These are phyloP conservation scores for Bombus confusus DNA, from an alignment of 1,140 invertebrate genomes.

Conservation along the genomic window DNA sequence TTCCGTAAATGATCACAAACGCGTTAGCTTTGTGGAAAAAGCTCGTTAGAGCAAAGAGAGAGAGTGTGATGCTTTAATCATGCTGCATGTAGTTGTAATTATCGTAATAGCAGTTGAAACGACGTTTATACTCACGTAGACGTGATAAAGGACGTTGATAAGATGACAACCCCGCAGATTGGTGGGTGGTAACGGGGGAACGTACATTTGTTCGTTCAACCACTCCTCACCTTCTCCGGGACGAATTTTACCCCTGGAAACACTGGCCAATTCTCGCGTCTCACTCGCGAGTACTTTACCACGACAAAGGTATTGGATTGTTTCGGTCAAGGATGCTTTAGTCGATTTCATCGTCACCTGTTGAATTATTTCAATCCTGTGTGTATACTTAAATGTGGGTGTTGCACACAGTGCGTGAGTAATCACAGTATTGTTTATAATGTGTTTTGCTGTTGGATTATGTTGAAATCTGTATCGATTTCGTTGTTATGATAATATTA, in stretches of 20 bases:
- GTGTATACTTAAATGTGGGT: slow-evolving; percentile 8
- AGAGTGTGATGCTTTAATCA: neutral
- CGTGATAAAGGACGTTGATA: slow-evolving; percentile 96
- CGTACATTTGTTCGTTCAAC: slow-evolving; percentile 95
- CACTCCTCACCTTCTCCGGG: slow-evolving; percentile 92
- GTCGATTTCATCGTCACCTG: slow-evolving; percentile 82
- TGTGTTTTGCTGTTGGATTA: neutral
- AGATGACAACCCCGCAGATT: slow-evolving; percentile 97
- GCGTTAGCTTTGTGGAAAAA: neutral
- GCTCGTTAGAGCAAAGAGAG: neutral
- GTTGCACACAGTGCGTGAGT: neutral
- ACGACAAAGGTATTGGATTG: slow-evolving; percentile 94
- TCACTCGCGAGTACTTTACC: slow-evolving; percentile 94
- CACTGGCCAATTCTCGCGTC: slow-evolving; percentile 91
- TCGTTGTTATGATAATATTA: neutral
- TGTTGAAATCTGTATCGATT: neutral
- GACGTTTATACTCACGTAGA: slow-evolving; percentile 90
- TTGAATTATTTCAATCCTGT: slow-evolving; percentile 20
- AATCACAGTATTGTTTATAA: neutral
- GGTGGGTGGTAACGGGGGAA: slow-evolving; percentile 96
- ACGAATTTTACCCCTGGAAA: slow-evolving; percentile 92
- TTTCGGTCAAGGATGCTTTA: slow-evolving; percentile 85
- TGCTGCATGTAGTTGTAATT: slow-evolving; percentile 11
- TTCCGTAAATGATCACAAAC: neutral
- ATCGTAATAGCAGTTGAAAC: neutral